These are phyloP conservation scores for Orthosia cruda DNA, from an alignment of 2,888 invertebrate genomes.

Conservation along the genomic window DNA sequence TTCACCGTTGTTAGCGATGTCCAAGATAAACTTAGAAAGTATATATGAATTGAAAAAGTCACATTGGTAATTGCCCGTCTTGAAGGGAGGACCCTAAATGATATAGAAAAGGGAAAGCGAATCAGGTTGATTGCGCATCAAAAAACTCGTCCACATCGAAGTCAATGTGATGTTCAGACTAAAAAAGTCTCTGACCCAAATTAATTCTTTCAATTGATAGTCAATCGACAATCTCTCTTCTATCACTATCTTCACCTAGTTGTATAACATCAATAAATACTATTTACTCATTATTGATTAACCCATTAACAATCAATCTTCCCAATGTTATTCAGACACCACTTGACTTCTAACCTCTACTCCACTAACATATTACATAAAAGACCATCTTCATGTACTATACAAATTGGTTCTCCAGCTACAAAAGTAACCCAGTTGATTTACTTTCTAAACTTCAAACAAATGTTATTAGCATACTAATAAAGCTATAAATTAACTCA, in stretches of 20 bases:
- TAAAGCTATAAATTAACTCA: constrained; percentile 66
- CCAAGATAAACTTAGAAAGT: no score
- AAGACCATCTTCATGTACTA: constrained; percentile 22
- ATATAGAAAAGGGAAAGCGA: no score
- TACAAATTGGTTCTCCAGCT: constrained; percentile 42
- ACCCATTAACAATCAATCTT: constrained; percentile 22
- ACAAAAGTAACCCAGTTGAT: constrained; percentile 56
- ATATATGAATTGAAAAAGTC: no score
- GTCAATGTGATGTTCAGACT: no score
- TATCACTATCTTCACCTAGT: not conserved
- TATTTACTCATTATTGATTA: constrained; percentile 12
- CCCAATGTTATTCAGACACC: constrained; percentile 8
- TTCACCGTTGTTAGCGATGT: no score
- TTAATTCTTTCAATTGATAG: not conserved
- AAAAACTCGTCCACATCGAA: no score
- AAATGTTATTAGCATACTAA: constrained; percentile 67
- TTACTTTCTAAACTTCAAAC: constrained; percentile 67
- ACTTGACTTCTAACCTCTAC: constrained; percentile 40
- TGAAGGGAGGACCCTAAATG: no score
- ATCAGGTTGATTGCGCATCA: no score
- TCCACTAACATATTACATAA: constrained; percentile 29
- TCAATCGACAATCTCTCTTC: not conserved
- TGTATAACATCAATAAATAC: constrained; percentile 1
- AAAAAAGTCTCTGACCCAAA: no score
- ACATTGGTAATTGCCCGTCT: no score